phyloP scores from a whole-genome alignment of 2,113 vertebrate genomes.

The crab-eating macaque (Macaca fascicularis) region DNA sequence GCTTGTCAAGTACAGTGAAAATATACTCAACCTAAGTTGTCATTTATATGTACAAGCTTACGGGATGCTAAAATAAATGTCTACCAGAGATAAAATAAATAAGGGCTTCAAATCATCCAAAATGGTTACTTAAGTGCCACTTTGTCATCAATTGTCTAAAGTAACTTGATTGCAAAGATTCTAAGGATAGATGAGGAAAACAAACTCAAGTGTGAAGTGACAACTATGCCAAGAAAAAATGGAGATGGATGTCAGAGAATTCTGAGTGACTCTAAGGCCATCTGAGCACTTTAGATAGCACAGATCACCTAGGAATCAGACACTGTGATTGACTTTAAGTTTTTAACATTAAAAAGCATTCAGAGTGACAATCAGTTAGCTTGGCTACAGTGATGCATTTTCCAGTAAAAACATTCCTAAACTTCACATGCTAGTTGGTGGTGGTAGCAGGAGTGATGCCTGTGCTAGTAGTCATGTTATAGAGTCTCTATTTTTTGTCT shows the following conservation, averaged over 20 bases:
- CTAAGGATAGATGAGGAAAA: slow-evolving; percentile 43
- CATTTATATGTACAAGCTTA: background rate
- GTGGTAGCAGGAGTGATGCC: background rate
- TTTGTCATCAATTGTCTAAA: slow-evolving; percentile 48
- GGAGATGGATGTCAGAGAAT: background rate
- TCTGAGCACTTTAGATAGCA: background rate
- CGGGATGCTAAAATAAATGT: background rate
- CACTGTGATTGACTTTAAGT: background rate
- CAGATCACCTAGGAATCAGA: background rate
- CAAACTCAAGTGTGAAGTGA: slow-evolving; percentile 8
- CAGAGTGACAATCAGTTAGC: background rate
- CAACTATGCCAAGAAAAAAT: background rate
- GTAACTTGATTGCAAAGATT: slow-evolving; percentile 2
- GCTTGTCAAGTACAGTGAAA: slow-evolving; percentile 34
- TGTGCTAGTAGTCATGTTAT: background rate
- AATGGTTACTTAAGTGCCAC: slow-evolving; percentile 35
- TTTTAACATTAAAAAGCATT: background rate
- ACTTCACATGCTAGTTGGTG: background rate
- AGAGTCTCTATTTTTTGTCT: background rate
- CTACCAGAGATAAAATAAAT: background rate
- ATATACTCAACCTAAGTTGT: slow-evolving; percentile 6
- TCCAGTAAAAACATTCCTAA: background rate
- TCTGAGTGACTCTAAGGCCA: background rate
- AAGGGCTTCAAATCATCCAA: slow-evolving; percentile 36
- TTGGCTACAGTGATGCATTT: background rate